Evolutionary conservation across 2,888 invertebrate genomes (phyloP), one percentile per base, ranked within the genome.

Genomic region (Dastarcus helophoroides): DNA sequence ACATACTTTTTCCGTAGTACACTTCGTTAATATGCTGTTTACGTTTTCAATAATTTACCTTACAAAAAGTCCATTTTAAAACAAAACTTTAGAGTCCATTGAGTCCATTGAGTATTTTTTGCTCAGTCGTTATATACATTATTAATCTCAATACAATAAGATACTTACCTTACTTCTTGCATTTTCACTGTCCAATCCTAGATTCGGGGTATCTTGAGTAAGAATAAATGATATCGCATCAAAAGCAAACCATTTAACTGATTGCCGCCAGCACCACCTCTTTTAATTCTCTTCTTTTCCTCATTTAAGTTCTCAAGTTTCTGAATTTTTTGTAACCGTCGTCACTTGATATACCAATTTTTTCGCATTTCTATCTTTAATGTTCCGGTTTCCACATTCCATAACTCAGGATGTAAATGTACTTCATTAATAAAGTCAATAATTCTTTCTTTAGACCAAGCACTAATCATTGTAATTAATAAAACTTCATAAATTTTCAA

Each of bases 301-400:
- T 40, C 37, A 35, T 38, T 11, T 39, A 42, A 14, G 43, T 43
- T 40, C 40, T 34, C 25, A 43, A 28, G 32, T 35, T 43, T 37
- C 35, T 31, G 31, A 43, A 39, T 37, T 41, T 43, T 40, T 42
- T 40, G 40, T 39, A 41, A 28, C 39, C 42, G 24, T 41, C 43
- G 21, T 40, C 35, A 33, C 22, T 33, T 14, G 29, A 19, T 33
- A 31, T 36, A 27, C 22, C 14, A 36, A 36, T 36, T 32, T 41
- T 40, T 31, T 35, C 32, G 16, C n/a, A n/a, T n/a, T n/a, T n/a
- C n/a, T n/a, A n/a, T n/a, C n/a, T n/a, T n/a, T n/a, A n/a, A n/a
- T n/a, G n/a, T n/a, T n/a, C n/a, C n/a, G n/a, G n/a, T n/a, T n/a
- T n/a, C n/a, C n/a, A n/a, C n/a, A n/a, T n/a, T n/a, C n/a, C n/a